phyloP scores from a whole-genome alignment of 2,888 invertebrate genomes.

The Hetaerina titia region DNA sequence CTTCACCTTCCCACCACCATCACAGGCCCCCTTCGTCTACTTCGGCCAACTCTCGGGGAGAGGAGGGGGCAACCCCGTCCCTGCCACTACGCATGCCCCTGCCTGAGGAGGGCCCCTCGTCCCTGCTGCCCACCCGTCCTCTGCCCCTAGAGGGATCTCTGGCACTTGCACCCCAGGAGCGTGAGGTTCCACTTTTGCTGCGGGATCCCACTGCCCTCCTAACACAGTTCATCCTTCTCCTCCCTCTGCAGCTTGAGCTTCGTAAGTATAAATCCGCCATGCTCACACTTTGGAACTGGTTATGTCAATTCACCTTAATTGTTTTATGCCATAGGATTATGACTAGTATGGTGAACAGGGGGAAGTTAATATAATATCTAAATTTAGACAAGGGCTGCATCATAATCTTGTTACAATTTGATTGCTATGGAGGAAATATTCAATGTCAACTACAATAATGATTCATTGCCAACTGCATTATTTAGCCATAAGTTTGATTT shows the following conservation, averaged over 20 bases:
- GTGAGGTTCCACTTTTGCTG: constrained; percentile 90
- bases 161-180: constrained; percentile 75
- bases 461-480: too few species aligned
- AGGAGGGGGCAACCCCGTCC: constrained; percentile 77
- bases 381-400: too few species aligned
- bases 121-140: constrained; percentile 30
- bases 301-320: too few species aligned
- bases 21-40: constrained; percentile 72
- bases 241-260: constrained; percentile 91
- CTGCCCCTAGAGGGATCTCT: constrained; percentile 67
- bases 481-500: too few species aligned
- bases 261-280: constrained; percentile 80
- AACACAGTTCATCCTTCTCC: constrained; percentile 90
- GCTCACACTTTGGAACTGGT: too few species aligned
- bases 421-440: too few species aligned
- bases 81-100: constrained; percentile 73
- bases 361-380: too few species aligned
- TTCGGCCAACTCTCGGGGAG: constrained; percentile 72
- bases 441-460: too few species aligned
- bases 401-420: too few species aligned
- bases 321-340: too few species aligned
- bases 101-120: constrained; percentile 39
- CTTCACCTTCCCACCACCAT: constrained; percentile 73
- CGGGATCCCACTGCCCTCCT: constrained; percentile 92
- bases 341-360: too few species aligned